Base-by-base conservation (phyloP, 2,113 vertebrate genomes). In the Protobothrops mucrosquamatus region DNA sequence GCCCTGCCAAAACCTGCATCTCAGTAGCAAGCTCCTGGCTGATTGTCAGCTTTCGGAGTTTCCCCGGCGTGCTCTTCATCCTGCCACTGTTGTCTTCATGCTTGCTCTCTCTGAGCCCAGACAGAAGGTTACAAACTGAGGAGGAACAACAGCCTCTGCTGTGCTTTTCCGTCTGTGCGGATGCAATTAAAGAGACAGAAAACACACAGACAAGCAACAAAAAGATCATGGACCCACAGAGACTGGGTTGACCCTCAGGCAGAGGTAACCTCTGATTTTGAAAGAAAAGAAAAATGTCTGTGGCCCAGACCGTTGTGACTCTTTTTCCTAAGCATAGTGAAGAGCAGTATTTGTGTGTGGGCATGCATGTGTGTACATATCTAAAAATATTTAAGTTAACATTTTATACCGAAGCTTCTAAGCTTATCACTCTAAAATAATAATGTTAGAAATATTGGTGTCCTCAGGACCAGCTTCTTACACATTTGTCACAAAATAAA, bases 401-500 rank as follows among this genome's bases (percentile, higher is more conserved):
- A 85, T 24, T 87, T 94, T 26, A 74, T 88, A 86, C 88, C 52
- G 89, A 57, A 22, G n/a, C 22, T 1, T 88, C 81, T 57, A 88
- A 92, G 10, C 92, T 91, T 57, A 61, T 48, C 91, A n/a, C 20
- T 52, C 52, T 0, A 0, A 93, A 14, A 94, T 6, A 11, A 46
- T 1, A 24, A 22, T 43, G 92, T 85, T 90, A 69, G 20, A 89
- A 94, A 23, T 4, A 93, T 52, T 0, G 0, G 90, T 0, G 0
- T 57, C 1, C 4, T 43, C 34, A 22, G 2, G 48, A 93, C 91
- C 94, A 94, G 54, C 81, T 85, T 11, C 14, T 52, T 57, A 74
- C 2, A 1, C 54, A 85, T 43, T 95, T 93, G 15, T 86, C 15
- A 89, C 26, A 81, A 93, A 89, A 88, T 90, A 91, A 3, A 51